These are phyloP conservation scores for Orgyia antiqua DNA, from an alignment of 2,888 invertebrate genomes.

Conservation along the genomic window DNA sequence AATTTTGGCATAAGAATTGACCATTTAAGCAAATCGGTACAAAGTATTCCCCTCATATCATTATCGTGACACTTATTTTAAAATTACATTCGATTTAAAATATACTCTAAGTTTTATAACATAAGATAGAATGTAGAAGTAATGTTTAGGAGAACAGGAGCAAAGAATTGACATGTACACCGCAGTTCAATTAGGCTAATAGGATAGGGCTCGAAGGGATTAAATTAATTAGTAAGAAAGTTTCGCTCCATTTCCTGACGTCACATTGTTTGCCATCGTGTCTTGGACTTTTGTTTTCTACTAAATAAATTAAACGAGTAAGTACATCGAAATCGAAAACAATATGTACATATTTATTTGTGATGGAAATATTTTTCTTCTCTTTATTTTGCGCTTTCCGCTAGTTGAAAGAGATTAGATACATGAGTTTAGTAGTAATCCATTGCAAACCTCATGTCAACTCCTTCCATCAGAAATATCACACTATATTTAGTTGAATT, in stretches of 20 bases:
- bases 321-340: no score
- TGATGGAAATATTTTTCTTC: no score
- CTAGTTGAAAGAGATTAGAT: no score
- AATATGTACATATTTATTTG: no score
- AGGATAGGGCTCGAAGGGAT: conserved; percentile 74
- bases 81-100: conserved; percentile 14
- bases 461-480: no score
- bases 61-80: conserved; percentile 48
- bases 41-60: conserved; percentile 62
- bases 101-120: conserved; percentile 5
- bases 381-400: no score
- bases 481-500: no score
- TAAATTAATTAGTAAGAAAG: conserved; percentile 77
- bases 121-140: conserved; percentile 28
- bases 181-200: conserved; percentile 77
- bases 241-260: conserved; percentile 63
- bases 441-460: no score
- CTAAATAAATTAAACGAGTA: no score
- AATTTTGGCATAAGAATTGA: conserved; percentile 31
- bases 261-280: conserved; percentile 63
- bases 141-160: conserved; percentile 25
- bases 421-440: no score
- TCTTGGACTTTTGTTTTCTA: conserved; percentile 50
- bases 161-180: conserved; percentile 77
- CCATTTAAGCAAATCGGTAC: conserved; percentile 68